phyloP scores from a whole-genome alignment of 2,797 vertebrate species.

The Rhinophrynus dorsalis region DNA sequence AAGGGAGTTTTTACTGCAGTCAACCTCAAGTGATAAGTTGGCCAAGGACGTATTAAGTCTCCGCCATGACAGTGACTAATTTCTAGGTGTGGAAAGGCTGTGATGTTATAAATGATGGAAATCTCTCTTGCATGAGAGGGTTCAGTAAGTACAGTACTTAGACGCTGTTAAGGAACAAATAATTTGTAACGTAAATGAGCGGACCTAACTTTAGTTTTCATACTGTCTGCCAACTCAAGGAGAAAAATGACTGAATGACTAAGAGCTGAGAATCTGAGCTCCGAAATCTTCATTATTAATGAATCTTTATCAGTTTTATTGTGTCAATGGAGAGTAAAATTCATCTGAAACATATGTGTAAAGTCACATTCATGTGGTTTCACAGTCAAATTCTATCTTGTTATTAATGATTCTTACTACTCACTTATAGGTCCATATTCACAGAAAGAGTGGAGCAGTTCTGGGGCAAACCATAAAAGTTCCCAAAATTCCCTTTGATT shows the following conservation, averaged over 20 bases:
- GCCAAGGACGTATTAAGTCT: neutral
- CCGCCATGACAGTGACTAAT: constrained; percentile 38
- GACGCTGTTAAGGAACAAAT: constrained; percentile 26
- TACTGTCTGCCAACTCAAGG: neutral
- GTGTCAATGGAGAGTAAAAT: no score
- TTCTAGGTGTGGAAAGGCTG: constrained; percentile 40
- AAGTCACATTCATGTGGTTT: no score
- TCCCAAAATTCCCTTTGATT: no score
- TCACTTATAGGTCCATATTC: no score
- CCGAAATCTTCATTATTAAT: no score
- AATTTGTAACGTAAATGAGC: constrained; percentile 31
- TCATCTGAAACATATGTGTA: no score
- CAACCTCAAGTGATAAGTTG: constrained; percentile 8
- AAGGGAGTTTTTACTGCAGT: neutral
- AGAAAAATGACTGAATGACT: neutral
- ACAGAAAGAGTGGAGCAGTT: no score
- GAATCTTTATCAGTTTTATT: no score
- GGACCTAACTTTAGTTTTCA: neutral
- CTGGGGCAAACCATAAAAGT: no score
- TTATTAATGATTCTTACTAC: no score
- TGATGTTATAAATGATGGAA: constrained; percentile 33
- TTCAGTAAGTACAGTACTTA: constrained; percentile 22
- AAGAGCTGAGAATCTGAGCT: no score
- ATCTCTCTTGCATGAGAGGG: constrained; percentile 22
- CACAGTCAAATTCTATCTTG: no score